Conservation (phyloP, 2,888 invertebrate genomes). For the Drosophila macrospina region DNA sequence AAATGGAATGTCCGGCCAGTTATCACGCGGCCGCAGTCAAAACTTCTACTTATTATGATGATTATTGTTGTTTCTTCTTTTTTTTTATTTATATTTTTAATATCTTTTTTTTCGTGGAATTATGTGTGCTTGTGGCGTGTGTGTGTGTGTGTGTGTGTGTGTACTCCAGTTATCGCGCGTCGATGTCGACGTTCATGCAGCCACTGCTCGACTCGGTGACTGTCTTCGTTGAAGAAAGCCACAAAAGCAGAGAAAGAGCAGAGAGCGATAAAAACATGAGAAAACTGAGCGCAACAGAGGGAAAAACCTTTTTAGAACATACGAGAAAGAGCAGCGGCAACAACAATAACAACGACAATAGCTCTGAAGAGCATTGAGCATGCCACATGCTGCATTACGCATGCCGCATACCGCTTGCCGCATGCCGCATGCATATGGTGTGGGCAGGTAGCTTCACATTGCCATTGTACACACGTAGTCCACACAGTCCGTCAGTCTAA, state of each 20-base stretch:
- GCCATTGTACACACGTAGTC: conserved; percentile 21
- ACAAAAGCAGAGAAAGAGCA: conserved; percentile 45
- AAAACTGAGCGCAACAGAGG: conserved; percentile 35
- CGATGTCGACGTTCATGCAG: conserved; percentile 49
- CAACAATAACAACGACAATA: background rate
- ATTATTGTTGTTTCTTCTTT: conserved; percentile 25
- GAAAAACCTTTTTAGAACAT: conserved; percentile 41
- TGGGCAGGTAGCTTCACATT: conserved; percentile 41
- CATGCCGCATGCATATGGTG: conserved; percentile 55
- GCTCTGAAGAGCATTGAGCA: conserved; percentile 28
- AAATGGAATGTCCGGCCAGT: conserved; percentile 42
- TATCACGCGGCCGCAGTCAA: conserved; percentile 46
- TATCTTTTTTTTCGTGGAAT: conserved; percentile 50
- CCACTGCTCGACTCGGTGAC: conserved; percentile 31
- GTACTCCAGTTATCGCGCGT: conserved; percentile 74
- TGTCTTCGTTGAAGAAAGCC: conserved; percentile 53
- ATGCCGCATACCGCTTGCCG: conserved; percentile 46
- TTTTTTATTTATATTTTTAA: conserved; percentile 45
- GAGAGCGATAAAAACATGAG: conserved; percentile 71
- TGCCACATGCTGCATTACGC: conserved; percentile 51
- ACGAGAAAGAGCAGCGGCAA: conserved; percentile 25
- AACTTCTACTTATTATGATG: conserved; percentile 45
- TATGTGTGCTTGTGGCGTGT: conserved; percentile 27
- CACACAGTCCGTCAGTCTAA: conserved; percentile 6
- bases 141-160: conserved; percentile 29